Evolutionary conservation across 2,888 invertebrate genomes (phyloP).

Genomic region (Patella caerulea): DNA sequence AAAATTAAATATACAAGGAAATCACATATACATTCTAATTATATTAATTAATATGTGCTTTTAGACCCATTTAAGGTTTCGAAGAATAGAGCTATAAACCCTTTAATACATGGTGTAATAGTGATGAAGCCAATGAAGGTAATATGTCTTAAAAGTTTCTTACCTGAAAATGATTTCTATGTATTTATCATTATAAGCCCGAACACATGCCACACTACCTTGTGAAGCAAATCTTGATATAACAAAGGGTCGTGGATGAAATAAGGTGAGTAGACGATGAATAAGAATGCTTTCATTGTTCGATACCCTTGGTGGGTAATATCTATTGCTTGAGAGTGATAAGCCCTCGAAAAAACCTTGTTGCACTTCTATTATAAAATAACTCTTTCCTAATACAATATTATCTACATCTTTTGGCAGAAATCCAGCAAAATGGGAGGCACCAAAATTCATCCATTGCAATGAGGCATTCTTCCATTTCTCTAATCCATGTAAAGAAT

Average conservation of each 20-base stretch:
- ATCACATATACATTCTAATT: no score
- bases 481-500: conserved; percentile 54
- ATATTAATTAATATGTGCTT: no score
- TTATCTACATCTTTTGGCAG: conserved; percentile 45
- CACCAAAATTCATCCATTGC: conserved; percentile 55
- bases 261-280: conserved; percentile 62
- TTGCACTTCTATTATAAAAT: conserved; percentile 29
- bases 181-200: conserved; percentile 61
- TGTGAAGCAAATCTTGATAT: conserved; percentile 63
- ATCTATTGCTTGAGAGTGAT: conserved; percentile 57
- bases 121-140: no score
- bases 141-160: not conserved
- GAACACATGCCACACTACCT: conserved; percentile 59
- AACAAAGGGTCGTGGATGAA: conserved; percentile 70
- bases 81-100: no score
- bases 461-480: conserved; percentile 51
- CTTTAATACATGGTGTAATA: no score
- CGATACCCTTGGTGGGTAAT: conserved; percentile 55
- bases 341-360: conserved; percentile 22
- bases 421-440: conserved; percentile 55
- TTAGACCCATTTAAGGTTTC: no score
- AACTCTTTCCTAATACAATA: conserved; percentile 35
- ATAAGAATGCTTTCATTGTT: conserved; percentile 48
- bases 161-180: conserved; percentile 69
- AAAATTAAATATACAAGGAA: no score